Conservation (phyloP, 2,113 vertebrate genomes). For the Antigone vipio region DNA sequence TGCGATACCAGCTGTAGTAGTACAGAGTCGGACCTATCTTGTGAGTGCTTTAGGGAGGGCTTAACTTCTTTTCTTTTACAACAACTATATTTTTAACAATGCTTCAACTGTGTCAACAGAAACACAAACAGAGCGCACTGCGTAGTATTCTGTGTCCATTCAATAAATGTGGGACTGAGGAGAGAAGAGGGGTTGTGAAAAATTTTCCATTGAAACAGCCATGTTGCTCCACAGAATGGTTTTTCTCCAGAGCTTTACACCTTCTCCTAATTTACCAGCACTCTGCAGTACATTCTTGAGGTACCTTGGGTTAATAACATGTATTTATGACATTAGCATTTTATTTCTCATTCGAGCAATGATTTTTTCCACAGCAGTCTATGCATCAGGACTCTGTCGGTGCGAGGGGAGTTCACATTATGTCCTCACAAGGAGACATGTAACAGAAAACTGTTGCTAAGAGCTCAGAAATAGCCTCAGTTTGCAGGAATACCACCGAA, state of each 20-base stretch:
- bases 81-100: neutral
- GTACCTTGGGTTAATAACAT: neutral
- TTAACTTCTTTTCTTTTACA: neutral
- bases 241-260: neutral
- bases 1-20: neutral
- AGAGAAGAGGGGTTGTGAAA: neutral
- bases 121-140: neutral
- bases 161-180: neutral
- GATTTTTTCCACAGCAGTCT: neutral
- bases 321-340: neutral
- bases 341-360: neutral
- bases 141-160: neutral
- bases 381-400: neutral
- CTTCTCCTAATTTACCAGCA: neutral
- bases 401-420: accelerated
- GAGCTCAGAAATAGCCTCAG: neutral
- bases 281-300: neutral
- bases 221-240: neutral
- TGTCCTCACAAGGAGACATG: neutral
- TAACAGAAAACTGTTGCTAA: neutral
- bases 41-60: neutral
- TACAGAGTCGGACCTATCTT: neutral
- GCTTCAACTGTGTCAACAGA: neutral
- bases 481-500: neutral
- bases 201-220: neutral